Conservation (phyloP, 2,113 vertebrate genomes). For the Periophthalmodon schlosseri region DNA sequence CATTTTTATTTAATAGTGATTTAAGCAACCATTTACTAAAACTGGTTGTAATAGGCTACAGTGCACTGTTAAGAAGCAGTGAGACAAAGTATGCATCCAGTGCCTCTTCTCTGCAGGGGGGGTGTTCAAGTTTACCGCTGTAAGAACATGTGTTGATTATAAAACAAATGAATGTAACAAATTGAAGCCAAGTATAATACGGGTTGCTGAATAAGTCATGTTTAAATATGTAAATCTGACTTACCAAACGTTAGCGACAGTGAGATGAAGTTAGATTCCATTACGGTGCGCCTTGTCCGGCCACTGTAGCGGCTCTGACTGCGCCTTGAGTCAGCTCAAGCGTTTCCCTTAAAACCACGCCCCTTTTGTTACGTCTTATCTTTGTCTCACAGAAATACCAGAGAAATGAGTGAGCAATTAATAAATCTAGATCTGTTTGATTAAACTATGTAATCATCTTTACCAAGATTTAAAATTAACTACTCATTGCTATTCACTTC, state of each 20-base stretch:
- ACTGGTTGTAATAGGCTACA: background rate
- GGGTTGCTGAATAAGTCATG: background rate
- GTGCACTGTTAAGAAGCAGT: background rate
- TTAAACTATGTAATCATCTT: conserved; percentile 11
- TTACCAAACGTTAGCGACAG: conserved; percentile 45
- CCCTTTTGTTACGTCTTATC: conserved; percentile 21
- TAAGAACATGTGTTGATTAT: background rate
- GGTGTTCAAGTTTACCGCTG: background rate
- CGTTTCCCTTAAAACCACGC: conserved; percentile 20
- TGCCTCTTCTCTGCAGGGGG: background rate
- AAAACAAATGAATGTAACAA: background rate
- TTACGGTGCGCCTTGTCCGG: background rate
- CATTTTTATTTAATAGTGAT: background rate
- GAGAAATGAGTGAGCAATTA: background rate
- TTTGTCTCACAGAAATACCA: conserved; percentile 18
- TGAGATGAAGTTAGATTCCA: background rate
- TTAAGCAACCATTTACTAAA: background rate
- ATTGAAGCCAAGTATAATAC: background rate
- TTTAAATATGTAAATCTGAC: background rate
- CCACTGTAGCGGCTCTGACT: background rate
- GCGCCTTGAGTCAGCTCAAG: conserved; percentile 1
- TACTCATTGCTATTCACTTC: background rate
- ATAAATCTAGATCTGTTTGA: no score
- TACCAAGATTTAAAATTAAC: background rate
- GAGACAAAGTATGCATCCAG: background rate